Evolutionary conservation across 2,797 vertebrate genomes (phyloP), one percentile per base, ranked within the genome.

Genomic region (Leucoraja ocellata): DNA sequence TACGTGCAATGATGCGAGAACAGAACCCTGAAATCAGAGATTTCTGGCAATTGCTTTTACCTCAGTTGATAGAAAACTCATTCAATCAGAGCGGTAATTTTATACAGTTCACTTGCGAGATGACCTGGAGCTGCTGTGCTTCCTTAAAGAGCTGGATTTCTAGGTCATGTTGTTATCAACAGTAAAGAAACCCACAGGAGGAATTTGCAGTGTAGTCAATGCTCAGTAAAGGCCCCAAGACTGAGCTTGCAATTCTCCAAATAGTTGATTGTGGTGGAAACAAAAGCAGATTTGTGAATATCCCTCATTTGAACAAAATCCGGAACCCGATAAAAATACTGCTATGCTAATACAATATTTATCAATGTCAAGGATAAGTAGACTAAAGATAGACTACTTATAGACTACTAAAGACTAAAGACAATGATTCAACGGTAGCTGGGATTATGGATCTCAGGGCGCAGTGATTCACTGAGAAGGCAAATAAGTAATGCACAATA

Each of bases 281-380:
- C 61, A 68, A 36, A 36, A 16, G 21, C 83, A 23, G 14, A 88
- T 68, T n/a, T 68, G 8, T n/a, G n/a, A n/a, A 18, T 88, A n/a
- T 68, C 84, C 63, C 61, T 88, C 84, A 63, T 86, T 18, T 54
- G 32, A 63, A 21, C 65, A 88, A 88, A 32, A 88, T 88, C 84
- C 54, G 36, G 8, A 18, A 63, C 54, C 14, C 16, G 25, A 65
- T 86, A 6, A 16, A 16, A 25, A 86, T 63, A 32, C 28, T 58
- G 13, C n/a, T 63, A 63, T 63, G 28, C 13, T 65, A 61, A 25
- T 18, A 18, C 16, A 88, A 65, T n/a, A 88, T 68, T 88, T 65
- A 68, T 36, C 61, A 68, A 36, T 18, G n/a, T 36, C 61, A 65
- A n/a, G 77, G 28, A 36, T 36, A 16, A 88, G 36, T n/a, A n/a